Evolutionary conservation across 2,888 invertebrate genomes (phyloP), one percentile per base, ranked within the genome.

Genomic region (Eupithecia abbreviata): DNA sequence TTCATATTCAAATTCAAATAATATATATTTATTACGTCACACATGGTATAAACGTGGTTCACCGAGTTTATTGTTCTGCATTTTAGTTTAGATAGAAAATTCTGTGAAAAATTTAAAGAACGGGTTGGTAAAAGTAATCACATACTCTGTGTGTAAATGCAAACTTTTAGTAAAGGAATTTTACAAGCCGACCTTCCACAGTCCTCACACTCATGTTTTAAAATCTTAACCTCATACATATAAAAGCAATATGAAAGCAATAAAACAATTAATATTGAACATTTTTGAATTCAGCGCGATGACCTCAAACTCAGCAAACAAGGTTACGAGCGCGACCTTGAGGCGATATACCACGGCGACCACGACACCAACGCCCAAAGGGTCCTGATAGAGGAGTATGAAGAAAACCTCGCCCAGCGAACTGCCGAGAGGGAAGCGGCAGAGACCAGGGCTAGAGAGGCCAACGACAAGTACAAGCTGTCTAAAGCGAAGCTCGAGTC

Each of bases 291-390:
- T 58, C 85, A 94, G 94, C 88, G 88, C 13, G 93, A 93, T 41
- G 91, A 93, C 49, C 82, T 95, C 2, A 88, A 84, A 42, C 79
- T 88, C 15, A 89, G 89, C 80, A 94, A 94, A 80, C 79, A 83
- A 51, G 82, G 78, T 0, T 96, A 96, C 71, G 94, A 96, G 4
- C 93, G 88, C 43, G 95, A 96, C 76, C 88, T 96, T 30, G 96
- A 97, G 83, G 86, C 92, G 0, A 92, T 96, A 58, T 96, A 96
- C 45, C 87, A 95, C 0, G 93, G 92, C 78, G 94, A 96, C 55
- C 97, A 97, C 82, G 96, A 96, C 82, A 94, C 95, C 4, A 93
- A 94, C 30, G 96, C 96, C 67, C 96, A 96, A 85, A 94, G 96
- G 86, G 96, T 90, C 42, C 85, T 94, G 2, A 93, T 97, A 78